Percentiles rank a stretch among this genome's conserved stretches.
phyloP scores from a whole-genome alignment of 2,113 vertebrate species.

The Psilopogon haemacephalus region DNA sequence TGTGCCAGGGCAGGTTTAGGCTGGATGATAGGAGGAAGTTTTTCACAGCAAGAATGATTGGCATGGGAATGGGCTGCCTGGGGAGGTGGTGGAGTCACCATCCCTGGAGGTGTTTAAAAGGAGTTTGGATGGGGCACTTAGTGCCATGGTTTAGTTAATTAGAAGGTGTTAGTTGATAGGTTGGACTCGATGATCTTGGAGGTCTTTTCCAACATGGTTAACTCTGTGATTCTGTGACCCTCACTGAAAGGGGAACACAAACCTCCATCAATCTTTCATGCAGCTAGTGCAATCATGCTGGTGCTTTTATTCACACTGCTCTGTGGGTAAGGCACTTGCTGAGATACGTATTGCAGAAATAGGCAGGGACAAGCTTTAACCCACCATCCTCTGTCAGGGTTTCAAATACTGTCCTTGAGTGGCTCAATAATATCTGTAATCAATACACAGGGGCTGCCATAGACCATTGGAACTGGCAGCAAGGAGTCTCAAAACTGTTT shows the following conservation, averaged over 20 bases:
- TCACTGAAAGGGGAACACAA: background rate
- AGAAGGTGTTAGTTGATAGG: too few relatives aligned
- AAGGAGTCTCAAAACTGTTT: background rate
- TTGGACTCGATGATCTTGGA: too few relatives aligned
- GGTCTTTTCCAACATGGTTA: too few relatives aligned
- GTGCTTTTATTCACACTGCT: background rate
- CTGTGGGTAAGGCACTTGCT: background rate
- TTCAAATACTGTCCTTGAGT: background rate
- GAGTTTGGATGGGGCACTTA: too few relatives aligned
- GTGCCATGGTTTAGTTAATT: too few relatives aligned
- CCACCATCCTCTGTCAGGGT: background rate
- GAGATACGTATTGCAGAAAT: background rate
- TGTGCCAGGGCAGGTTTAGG: too few relatives aligned
- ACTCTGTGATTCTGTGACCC: too few relatives aligned
- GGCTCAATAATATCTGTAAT: background rate
- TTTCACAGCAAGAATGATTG: too few relatives aligned
- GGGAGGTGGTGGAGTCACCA: too few relatives aligned
- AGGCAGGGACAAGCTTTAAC: background rate
- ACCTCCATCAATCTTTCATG: background rate
- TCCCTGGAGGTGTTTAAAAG: too few relatives aligned
- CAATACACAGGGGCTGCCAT: background rate
- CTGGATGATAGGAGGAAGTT: too few relatives aligned
- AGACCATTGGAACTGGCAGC: background rate
- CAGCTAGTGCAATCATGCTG: background rate
- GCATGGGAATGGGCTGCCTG: too few relatives aligned